Conservation (phyloP, 1,140 invertebrate species). For the Papilio helenus region DNA sequence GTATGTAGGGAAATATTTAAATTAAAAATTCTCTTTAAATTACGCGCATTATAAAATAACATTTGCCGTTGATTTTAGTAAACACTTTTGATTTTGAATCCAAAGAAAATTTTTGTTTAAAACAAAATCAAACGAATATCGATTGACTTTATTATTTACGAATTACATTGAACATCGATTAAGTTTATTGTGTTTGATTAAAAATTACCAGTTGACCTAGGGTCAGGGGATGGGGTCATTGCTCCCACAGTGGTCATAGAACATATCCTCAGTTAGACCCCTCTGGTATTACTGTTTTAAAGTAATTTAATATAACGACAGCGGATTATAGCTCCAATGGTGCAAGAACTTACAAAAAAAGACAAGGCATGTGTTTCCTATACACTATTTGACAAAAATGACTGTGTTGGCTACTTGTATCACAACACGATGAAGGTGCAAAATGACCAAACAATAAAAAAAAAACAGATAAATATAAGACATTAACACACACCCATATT, state of each 20-base stretch:
- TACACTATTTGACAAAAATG: neutral
- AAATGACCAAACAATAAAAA: too few relatives aligned
- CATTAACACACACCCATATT: too few relatives aligned
- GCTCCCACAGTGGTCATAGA: neutral
- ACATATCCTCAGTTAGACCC: neutral
- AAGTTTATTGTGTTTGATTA: constrained; percentile 7
- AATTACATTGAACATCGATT: neutral
- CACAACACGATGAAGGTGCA: too few relatives aligned
- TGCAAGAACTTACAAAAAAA: neutral
- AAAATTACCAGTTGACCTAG: constrained; percentile 3
- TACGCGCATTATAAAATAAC: too few relatives aligned
- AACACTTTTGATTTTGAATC: too few relatives aligned
- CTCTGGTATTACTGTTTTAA: neutral
- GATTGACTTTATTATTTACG: neutral
- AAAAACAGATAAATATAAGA: too few relatives aligned
- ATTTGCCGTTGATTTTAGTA: too few relatives aligned
- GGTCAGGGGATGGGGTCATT: constrained; percentile 7
- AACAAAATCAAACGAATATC: neutral
- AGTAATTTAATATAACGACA: too few relatives aligned
- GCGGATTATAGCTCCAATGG: neutral
- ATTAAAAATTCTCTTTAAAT: too few relatives aligned
- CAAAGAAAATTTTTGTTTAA: too few relatives aligned
- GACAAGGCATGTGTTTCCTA: neutral
- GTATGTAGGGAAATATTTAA: too few relatives aligned
- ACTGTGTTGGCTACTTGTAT: neutral